Evolutionary conservation across 2,113 vertebrate species (phyloP).

Genomic region (Marmota monax): DNA sequence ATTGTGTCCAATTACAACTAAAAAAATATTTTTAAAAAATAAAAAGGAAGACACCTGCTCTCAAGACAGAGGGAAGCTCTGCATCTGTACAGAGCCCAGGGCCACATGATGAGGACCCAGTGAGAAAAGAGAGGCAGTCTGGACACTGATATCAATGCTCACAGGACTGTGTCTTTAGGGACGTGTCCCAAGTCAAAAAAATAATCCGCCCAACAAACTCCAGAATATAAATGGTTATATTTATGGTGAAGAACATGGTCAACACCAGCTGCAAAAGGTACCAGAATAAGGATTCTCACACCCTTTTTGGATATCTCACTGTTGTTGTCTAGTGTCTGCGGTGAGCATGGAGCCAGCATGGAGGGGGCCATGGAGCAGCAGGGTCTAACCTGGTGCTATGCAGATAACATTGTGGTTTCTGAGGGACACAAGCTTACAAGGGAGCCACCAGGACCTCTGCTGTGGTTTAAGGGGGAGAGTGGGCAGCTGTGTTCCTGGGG

Average conservation of each 20-base stretch:
- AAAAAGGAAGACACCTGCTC: neutral
- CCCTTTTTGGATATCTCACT: neutral
- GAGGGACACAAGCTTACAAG: neutral
- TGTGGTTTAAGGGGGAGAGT: too few species aligned
- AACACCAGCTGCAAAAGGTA: neutral
- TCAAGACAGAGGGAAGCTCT: slow-evolving; percentile 2
- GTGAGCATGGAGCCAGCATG: neutral
- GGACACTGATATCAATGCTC: neutral
- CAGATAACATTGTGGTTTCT: neutral
- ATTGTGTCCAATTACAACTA: too few species aligned
- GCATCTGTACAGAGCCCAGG: neutral
- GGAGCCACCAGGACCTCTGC: neutral
- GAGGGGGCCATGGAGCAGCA: neutral
- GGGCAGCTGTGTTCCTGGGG: neutral
- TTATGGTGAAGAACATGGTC: neutral
- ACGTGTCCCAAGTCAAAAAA: neutral
- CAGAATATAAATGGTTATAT: neutral
- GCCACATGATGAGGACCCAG: neutral
- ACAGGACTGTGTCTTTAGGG: neutral
- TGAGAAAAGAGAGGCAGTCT: neutral
- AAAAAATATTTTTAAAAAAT: too few species aligned
- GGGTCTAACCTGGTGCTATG: too few species aligned
- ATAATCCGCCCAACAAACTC: neutral
- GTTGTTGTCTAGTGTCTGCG: neutral
- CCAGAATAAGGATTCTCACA: neutral